Conservation (phyloP, 2,797 vertebrate species). For the Alca torda region DNA sequence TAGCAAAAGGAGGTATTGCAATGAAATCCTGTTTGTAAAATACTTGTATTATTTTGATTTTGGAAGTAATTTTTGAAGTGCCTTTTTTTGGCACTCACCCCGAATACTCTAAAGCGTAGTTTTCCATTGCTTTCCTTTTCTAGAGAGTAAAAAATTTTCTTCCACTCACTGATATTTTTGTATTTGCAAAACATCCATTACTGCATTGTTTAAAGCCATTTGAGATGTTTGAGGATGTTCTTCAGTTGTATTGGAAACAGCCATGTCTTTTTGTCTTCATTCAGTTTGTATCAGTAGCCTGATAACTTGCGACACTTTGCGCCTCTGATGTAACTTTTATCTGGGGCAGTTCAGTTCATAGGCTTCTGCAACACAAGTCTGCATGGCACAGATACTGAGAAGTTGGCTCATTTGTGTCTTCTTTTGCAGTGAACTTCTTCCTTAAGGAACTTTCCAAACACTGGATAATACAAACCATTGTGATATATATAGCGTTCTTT, state of each 20-base stretch:
- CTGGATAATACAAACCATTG: neutral
- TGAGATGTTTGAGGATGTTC: neutral
- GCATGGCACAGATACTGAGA: neutral
- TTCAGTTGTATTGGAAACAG: neutral
- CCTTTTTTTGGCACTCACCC: neutral
- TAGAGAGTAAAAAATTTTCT: neutral
- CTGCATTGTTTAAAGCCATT: neutral
- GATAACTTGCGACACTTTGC: rapidly evolving
- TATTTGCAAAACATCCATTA: neutral
- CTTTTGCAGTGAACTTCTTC: neutral
- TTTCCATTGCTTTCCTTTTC: neutral
- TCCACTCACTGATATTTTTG: neutral
- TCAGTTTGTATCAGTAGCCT: neutral
- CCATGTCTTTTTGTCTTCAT: neutral
- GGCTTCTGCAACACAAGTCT: neutral
- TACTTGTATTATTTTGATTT: neutral
- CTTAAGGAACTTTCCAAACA: neutral
- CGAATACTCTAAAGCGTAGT: neutral
- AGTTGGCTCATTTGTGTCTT: neutral
- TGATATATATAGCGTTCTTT: neutral
- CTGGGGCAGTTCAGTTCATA: neutral
- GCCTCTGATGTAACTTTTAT: neutral
- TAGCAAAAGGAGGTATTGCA: neutral
- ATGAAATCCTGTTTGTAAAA: neutral
- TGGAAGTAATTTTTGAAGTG: neutral